Evolutionary conservation across 1,140 invertebrate species (phyloP).

Genomic region (Zaprionus ghesquierei): DNA sequence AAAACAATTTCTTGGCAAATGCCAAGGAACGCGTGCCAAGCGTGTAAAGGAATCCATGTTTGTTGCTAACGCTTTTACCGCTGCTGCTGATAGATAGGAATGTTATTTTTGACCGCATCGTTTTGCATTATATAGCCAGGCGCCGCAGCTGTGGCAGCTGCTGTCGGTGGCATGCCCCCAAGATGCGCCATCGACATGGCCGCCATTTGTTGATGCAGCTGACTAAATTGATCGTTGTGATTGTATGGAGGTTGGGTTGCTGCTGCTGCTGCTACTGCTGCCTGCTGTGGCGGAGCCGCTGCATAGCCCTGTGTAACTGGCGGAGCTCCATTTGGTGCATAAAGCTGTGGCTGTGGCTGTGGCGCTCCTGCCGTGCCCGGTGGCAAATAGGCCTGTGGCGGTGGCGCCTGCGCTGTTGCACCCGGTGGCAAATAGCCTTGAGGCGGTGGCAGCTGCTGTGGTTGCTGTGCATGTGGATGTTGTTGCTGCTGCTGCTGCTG

Average conservation of each 20-base stretch:
- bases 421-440: constrained; percentile 23
- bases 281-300: constrained; percentile 31
- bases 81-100: constrained; percentile 82
- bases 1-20: constrained; percentile 27
- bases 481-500: constrained; percentile 27
- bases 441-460: constrained; percentile 30
- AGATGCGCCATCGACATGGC: constrained; percentile 58
- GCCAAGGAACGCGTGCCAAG: constrained; percentile 18
- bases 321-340: constrained; percentile 60
- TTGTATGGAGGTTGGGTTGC: constrained; percentile 39
- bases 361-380: constrained; percentile 9
- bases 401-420: constrained; percentile 9
- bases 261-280: constrained; percentile 25
- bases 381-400: constrained; percentile 23
- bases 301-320: constrained; percentile 57
- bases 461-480: constrained; percentile 16
- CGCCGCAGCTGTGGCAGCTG: constrained; percentile 35
- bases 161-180: constrained; percentile 34
- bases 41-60: constrained; percentile 21
- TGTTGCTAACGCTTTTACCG: constrained; percentile 61
- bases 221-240: constrained; percentile 68
- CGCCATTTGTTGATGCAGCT: constrained; percentile 78
- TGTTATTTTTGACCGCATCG: constrained; percentile 77
- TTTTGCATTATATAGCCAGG: constrained; percentile 68
- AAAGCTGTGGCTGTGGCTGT: constrained; percentile 40